Conservation (phyloP, 2,113 vertebrate species). For the Oncorhynchus mykiss region DNA sequence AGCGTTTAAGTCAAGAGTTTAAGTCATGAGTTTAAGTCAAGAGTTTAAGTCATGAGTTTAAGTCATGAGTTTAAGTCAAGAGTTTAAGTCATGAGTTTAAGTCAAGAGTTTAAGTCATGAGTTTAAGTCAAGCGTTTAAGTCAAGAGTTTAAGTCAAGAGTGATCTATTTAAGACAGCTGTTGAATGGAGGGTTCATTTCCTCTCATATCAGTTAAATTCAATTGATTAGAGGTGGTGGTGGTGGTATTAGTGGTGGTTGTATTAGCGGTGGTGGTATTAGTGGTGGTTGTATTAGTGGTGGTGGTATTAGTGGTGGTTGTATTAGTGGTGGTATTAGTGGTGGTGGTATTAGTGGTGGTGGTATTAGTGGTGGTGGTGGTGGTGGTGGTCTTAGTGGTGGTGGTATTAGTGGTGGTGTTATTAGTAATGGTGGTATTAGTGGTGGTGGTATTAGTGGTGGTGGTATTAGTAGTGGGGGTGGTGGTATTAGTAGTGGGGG, state of each 20-base stretch:
- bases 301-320: accelerated
- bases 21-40: slow-evolving; percentile 17
- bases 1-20: slow-evolving; percentile 31
- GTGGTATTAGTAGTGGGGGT: too few relatives aligned
- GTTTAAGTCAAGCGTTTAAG: slow-evolving; percentile 10
- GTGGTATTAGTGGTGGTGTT: too few relatives aligned
- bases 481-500: accelerated
- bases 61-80: slow-evolving; percentile 38
- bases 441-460: too few relatives aligned
- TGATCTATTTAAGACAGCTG: slow-evolving; percentile 47
- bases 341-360: too few relatives aligned
- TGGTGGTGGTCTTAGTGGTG: too few relatives aligned
- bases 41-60: slow-evolving; percentile 32
- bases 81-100: slow-evolving; percentile 19
- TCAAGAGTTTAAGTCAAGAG: slow-evolving; percentile 25
- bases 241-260: too few relatives aligned
- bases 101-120: slow-evolving; percentile 29
- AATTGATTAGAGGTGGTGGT: too few relatives aligned
- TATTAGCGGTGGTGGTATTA: accelerated
- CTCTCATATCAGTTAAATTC: background rate
- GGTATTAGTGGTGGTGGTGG: too few relatives aligned
- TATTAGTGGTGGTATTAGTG: too few relatives aligned
- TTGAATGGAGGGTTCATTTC: slow-evolving; percentile 46
- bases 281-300: too few relatives aligned
- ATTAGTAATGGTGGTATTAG: accelerated